Evolutionary conservation across 2,888 invertebrate genomes (phyloP).

Genomic region (Cremastinae sp.): DNA sequence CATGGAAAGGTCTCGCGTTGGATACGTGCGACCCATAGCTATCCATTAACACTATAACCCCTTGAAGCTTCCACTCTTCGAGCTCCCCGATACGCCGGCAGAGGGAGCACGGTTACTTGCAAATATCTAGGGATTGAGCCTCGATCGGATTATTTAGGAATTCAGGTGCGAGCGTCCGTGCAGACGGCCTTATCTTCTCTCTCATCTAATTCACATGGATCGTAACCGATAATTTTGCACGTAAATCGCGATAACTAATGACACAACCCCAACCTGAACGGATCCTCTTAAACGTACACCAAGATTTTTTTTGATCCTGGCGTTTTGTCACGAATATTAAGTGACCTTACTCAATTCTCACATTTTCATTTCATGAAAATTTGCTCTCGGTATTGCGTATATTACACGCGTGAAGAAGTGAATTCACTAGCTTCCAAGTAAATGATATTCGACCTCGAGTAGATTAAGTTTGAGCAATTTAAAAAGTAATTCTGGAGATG

Average conservation of each 20-base stretch:
- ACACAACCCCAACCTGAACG: constrained; percentile 8
- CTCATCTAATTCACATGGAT: constrained; percentile 12
- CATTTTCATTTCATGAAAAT: too few relatives aligned
- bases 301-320: too few relatives aligned
- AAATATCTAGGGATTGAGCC: constrained; percentile 25
- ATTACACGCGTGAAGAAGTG: too few relatives aligned
- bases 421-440: too few relatives aligned
- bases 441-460: too few relatives aligned
- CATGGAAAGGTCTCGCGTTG: not conserved
- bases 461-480: too few relatives aligned
- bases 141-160: constrained; percentile 49
- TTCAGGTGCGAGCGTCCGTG: constrained; percentile 39
- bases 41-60: constrained; percentile 48
- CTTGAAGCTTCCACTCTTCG: constrained; percentile 18
- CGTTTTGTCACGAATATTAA: too few relatives aligned
- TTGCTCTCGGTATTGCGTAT: too few relatives aligned
- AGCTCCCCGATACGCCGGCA: constrained; percentile 24
- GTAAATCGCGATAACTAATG: constrained; percentile 50
- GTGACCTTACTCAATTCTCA: too few relatives aligned
- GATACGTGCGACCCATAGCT: constrained; percentile 47
- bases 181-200: constrained; percentile 19
- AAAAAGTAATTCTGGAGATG: too few relatives aligned
- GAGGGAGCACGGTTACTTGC: constrained; percentile 27
- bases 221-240: constrained; percentile 24
- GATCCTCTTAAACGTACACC: too few relatives aligned